Base-by-base conservation (phyloP, 2,888 invertebrate species). In the Lissonota sp. region DNA sequence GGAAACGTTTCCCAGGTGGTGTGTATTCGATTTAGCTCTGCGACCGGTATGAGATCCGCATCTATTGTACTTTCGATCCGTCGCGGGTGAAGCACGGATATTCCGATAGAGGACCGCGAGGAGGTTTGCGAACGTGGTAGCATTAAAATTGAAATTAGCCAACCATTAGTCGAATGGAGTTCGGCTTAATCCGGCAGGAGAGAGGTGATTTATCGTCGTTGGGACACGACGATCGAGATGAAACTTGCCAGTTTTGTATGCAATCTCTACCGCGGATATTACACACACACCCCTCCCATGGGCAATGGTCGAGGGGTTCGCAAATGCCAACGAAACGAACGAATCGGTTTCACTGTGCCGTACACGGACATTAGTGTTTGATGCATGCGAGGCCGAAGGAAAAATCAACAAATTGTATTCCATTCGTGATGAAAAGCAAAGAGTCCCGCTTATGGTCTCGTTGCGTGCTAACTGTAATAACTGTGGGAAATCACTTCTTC, bases 111-210 rank as follows among this genome's bases (percentile, higher is more conserved):
- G n/a, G n/a, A 5, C 44, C n/a, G 4, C 40, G 39, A 63, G 63
- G 49, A 60, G 60, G 73, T 26, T 26, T 26, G 3, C 26, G 3
- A 26, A 74, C 7, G 40, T 39, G 58, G 58, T 81, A 81, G 83
- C 85, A 86, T 86, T 85, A 88, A 86, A 86, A 88, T 87, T 85
- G 87, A 88, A 88, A 88, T 89, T 87, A 89, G 87, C 87, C 84
- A 84, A 78, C 84, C 89, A 88, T 88, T 88, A 86, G 87, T 86
- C 87, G 84, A 82, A 83, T 80, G 80, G 71, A 62, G 83, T 86
- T 85, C 78, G 79, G 86, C 82, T 86, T 87, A 89, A 89, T 87
- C 89, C 80, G 83, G 84, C 86, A 84, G 80, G 79, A 66, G 79
- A 66, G 58, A 74, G 26, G 83, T 89, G 88, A 89, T 89, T 89